Evolutionary conservation across 2,888 invertebrate genomes (phyloP), one percentile per base, ranked within the genome.

Genomic region (Drosophila falleni): DNA sequence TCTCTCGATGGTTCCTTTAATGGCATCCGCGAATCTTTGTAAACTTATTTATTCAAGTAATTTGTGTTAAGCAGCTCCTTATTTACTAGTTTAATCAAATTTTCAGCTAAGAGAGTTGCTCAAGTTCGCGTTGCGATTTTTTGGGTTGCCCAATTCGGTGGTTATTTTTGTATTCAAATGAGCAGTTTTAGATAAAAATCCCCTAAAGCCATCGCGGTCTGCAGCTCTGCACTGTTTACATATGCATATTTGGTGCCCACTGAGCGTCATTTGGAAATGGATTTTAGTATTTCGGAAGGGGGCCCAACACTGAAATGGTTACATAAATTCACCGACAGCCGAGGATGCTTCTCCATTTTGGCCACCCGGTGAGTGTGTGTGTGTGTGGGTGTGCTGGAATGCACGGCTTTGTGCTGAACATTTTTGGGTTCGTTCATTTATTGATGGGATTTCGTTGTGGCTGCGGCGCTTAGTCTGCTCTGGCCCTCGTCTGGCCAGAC

Each of bases 121-220:
- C 67, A 63, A 78, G 81, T 66, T 74, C 55, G 59, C 44, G 54
- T 29, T 41, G 15, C 26, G 23, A 35, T n/a, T 19, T 51, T 19
- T 29, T 47, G 59, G 61, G 42, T 66, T 62, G 58, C 55, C 53
- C 56, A 29, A 46, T 54, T 53, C 59, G 29, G 29, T 8, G 65
- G 71, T 76, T 89, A 80, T 89, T 86, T 90, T 86, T 80, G 81
- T 88, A 90, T 90, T 87, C 81, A 90, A 90, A 90, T 89, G 88
- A 90, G 90, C 77, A 82, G 81, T 83, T 89, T 81, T 78, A 65
- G 74, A 77, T 66, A 59, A 75, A 87, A 89, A 88, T 89, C 88
- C 83, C 71, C 81, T 80, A 83, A 80, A 89, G 82, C 81, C 70
- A 62, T 74, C 60, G 66, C 66, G 69, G 71, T 35, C 65, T 75